A percentile compares a stretch with the other conserved stretches of the same genome.
Evolutionary conservation across 2,888 invertebrate species (phyloP).

Genomic region (Blomia tropicalis): DNA sequence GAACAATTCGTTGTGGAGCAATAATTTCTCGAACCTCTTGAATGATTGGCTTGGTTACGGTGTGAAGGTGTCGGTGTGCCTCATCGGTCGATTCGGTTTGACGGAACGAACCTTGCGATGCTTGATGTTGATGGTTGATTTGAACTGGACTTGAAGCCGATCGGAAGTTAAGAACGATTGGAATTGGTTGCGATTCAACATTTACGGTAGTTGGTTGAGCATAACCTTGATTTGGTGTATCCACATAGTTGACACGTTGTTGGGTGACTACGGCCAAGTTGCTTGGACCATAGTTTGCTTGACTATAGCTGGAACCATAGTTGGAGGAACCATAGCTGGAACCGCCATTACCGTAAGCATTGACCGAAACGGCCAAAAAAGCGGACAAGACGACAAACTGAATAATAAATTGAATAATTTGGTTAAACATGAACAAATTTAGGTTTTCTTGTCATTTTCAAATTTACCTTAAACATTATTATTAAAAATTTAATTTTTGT

Average conservation of each 20-base stretch:
- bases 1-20: slow-evolving; percentile 2
- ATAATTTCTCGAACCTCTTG: neutral
- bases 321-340: neutral
- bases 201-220: neutral
- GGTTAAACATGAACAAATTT: too few species aligned
- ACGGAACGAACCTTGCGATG: neutral
- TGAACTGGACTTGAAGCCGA: neutral
- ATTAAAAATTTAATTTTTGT: too few species aligned
- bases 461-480: too few species aligned
- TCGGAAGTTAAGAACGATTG: slow-evolving; percentile 9
- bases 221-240: neutral
- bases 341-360: slow-evolving; percentile 6
- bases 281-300: neutral
- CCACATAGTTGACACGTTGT: neutral
- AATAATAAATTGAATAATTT: too few species aligned
- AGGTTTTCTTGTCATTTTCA: too few species aligned
- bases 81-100: neutral
- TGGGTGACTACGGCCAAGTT: slow-evolving; percentile 10
- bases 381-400: neutral
- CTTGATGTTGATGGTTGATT: neutral
- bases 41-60: slow-evolving; percentile 7
- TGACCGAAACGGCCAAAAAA: neutral
- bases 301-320: neutral
- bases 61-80: slow-evolving; percentile 3
- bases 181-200: neutral